Evolutionary conservation across 2,113 vertebrate species (phyloP), one percentile per base, ranked within the genome.

Genomic region (Oreamnos americanus): DNA sequence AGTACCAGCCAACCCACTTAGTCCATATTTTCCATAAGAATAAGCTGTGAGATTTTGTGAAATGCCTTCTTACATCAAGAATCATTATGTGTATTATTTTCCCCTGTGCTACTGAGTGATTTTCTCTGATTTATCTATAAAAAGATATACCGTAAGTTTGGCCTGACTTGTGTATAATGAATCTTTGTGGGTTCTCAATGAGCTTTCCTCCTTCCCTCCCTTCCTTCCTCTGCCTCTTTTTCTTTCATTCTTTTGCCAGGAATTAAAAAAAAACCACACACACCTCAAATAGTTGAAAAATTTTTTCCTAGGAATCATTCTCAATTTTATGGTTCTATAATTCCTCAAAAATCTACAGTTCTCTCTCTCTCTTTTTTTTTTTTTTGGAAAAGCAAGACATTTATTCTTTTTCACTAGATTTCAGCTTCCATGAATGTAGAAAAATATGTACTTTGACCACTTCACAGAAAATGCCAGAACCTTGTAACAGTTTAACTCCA

Each of bases 381-480:
- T 60, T 51, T 62, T 93, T 97, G 62, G 21, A 64, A 87, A 96
- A 94, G 36, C 4, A 57, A 89, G 76, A 88, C 26, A 93, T 93
- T 97, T 97, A 30, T 95, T 93, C 67, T 96, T 90, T 95, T 96
- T 96, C 39, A 87, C 55, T 97, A 90, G 93, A 96, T 91, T 89
- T 89, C 62, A 55, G 36, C 84, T 96, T 87, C 45, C 53, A 84
- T 43, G 64, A 94, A 91, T 14, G 0, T 79, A 90, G 93, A 81
- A 87, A 97, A 89, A 89, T 87, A 87, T 43, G 8, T 83, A 91
- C 21, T 95, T 94, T 36, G 26, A 87, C 49, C 76, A 96, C 62
- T 90, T 96, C 87, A 74, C 90, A 97, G 67, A 96, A 95, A 96
- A 79, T 90, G 14, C 57, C 60, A 93, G 92, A 97, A 90, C 43